These are phyloP conservation scores for Mustela erminea DNA, from an alignment of 2,797 vertebrate genomes.

Conservation along the genomic window DNA sequence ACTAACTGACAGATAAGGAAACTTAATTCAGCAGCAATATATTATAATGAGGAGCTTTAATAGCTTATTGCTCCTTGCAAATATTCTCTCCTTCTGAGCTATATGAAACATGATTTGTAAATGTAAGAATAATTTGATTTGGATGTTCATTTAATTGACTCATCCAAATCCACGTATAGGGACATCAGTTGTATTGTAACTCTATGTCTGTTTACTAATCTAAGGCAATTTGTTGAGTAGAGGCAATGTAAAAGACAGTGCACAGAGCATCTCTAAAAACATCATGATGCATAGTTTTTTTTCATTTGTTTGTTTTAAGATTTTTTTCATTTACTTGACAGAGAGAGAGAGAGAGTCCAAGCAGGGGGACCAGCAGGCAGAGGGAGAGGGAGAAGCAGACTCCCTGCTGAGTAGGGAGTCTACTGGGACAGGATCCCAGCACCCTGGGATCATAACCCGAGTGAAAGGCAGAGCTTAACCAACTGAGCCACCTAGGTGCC, in stretches of 20 bases:
- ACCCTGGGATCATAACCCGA: no score
- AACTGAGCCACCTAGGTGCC: no score
- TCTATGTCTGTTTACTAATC: constrained; percentile 19
- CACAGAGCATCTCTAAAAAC: background rate
- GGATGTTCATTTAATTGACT: constrained; percentile 36
- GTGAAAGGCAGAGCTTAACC: no score
- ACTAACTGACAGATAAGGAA: background rate
- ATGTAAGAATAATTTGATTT: constrained; percentile 41
- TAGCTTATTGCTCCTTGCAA: constrained; percentile 53
- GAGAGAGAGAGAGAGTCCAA: no score
- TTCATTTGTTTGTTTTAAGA: no score
- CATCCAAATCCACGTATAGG: constrained; percentile 19
- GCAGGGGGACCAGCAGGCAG: no score
- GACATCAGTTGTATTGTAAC: background rate
- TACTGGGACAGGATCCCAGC: no score
- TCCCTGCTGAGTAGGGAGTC: no score
- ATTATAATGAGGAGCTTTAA: background rate
- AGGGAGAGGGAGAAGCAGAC: no score
- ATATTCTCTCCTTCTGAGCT: constrained; percentile 9
- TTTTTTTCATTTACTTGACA: no score
- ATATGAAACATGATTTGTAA: constrained; percentile 43
- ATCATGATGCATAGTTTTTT: background rate
- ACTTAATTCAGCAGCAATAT: constrained; percentile 31
- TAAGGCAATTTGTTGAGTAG: constrained; percentile 31
- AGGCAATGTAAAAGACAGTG: background rate